These are phyloP conservation scores for Sitodiplosis mosellana DNA, from an alignment of 1,140 invertebrate genomes.

Conservation along the genomic window DNA sequence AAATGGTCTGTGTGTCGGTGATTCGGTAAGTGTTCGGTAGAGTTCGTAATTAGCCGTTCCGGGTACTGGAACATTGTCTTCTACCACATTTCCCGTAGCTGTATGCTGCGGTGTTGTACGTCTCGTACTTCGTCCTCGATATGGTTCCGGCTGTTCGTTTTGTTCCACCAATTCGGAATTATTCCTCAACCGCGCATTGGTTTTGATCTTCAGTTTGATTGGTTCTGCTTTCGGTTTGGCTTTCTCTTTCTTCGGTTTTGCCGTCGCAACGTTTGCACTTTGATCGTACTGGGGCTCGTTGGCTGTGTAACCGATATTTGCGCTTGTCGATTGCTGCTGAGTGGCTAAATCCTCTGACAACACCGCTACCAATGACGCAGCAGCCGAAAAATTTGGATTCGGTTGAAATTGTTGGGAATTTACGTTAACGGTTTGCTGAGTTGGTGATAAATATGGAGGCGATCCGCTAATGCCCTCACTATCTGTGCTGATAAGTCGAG, in stretches of 20 bases:
- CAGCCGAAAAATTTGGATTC: constrained; percentile 25
- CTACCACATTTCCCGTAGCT: constrained; percentile 3
- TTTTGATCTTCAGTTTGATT: neutral
- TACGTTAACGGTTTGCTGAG: constrained; percentile 24
- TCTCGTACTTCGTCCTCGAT: constrained; percentile 23
- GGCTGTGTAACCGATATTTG: too few relatives aligned
- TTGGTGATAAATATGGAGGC: constrained; percentile 18
- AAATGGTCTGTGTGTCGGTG: constrained; percentile 13
- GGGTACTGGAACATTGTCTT: constrained; percentile 25
- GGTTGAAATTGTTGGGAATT: constrained; percentile 27
- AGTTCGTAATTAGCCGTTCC: constrained; percentile 30
- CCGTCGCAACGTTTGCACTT: neutral
- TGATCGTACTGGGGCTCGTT: neutral
- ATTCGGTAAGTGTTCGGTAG: constrained; percentile 26
- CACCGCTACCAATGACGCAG: constrained; percentile 30
- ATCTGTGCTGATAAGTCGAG: constrained; percentile 38
- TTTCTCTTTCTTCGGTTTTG: constrained; percentile 3
- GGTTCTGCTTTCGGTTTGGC: constrained; percentile 13
- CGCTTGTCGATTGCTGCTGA: constrained; percentile 22
- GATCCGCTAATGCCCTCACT: constrained; percentile 35
- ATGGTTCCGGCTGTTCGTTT: neutral
- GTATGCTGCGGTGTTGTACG: constrained; percentile 21
- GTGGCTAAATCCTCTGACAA: constrained; percentile 28
- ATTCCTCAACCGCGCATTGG: too few relatives aligned
- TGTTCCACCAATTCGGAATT: neutral